Evolutionary conservation across 2,797 vertebrate genomes (phyloP).

Genomic region (Rhabdophis nuchalis): DNA sequence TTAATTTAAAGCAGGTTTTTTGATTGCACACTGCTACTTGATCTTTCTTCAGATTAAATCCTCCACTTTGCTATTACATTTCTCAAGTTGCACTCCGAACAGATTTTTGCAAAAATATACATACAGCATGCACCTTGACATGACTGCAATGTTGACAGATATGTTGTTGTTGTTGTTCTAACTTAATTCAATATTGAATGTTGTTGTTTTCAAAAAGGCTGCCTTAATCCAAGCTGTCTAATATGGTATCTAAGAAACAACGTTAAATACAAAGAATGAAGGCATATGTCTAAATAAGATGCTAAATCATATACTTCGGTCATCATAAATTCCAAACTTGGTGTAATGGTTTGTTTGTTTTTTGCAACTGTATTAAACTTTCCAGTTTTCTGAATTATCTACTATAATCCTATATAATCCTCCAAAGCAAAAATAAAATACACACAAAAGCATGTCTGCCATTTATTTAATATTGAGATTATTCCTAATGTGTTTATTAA

Average conservation of each 20-base stretch:
- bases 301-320: neutral
- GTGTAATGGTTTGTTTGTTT: neutral
- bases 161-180: slow-evolving; percentile 5
- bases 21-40: neutral
- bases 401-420: neutral
- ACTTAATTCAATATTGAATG: neutral
- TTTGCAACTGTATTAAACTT: neutral
- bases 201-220: neutral
- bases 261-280: neutral
- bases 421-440: neutral
- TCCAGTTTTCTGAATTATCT: neutral
- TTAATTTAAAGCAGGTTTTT: neutral
- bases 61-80: neutral
- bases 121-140: slow-evolving; percentile 15
- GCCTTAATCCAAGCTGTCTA: neutral
- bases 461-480: neutral
- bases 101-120: neutral
- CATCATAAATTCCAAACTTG: neutral
- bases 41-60: neutral
- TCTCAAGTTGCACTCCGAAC: neutral
- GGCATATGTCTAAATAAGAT: neutral
- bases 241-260: neutral
- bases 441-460: neutral
- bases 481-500: neutral
- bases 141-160: slow-evolving; percentile 44